Evolutionary conservation across 2,113 vertebrate genomes (phyloP).

Genomic region (Tapirus terrestris): DNA sequence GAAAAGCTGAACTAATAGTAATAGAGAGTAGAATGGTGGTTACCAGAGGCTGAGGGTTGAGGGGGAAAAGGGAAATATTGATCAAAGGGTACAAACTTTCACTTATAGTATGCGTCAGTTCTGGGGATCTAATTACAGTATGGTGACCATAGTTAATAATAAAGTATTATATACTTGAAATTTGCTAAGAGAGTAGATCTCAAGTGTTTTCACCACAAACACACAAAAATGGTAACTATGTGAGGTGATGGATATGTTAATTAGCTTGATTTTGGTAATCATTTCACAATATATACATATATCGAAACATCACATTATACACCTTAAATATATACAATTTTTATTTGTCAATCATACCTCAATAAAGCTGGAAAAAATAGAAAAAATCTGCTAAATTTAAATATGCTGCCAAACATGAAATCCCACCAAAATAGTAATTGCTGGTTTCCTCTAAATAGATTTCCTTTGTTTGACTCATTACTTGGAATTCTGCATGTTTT

Average conservation of each 20-base stretch:
- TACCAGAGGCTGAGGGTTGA: background rate
- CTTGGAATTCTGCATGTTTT: background rate
- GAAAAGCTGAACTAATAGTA: background rate
- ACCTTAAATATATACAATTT: background rate
- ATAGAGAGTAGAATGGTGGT: background rate
- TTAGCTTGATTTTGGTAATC: background rate
- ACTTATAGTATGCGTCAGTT: background rate
- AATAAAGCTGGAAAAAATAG: background rate
- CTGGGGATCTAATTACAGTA: background rate
- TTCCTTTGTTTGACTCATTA: conserved; percentile 7
- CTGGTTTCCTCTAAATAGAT: background rate
- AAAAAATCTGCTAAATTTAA: background rate
- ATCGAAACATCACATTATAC: background rate
- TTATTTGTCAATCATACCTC: background rate
- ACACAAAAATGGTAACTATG: background rate
- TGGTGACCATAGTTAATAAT: background rate
- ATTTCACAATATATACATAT: background rate
- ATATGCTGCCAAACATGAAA: background rate
- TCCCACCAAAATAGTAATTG: background rate
- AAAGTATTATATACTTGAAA: background rate
- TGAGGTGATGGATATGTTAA: background rate
- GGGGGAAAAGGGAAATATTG: background rate
- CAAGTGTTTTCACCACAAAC: background rate
- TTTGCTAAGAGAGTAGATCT: background rate
- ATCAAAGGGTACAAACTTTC: background rate